These are phyloP conservation scores for Acronicta alni DNA, from an alignment of 2,888 invertebrate genomes.

Conservation along the genomic window DNA sequence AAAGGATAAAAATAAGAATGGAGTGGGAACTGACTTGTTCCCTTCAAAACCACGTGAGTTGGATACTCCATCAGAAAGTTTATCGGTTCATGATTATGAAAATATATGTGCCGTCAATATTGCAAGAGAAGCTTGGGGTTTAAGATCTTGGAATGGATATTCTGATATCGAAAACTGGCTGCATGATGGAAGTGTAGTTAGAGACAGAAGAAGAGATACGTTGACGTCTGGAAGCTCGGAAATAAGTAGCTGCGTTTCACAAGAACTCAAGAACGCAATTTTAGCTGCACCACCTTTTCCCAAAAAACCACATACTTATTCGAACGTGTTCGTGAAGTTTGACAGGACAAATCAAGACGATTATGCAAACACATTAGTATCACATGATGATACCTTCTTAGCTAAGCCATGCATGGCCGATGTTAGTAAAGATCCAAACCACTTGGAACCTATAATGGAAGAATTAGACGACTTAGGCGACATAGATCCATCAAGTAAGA, in stretches of 20 bases:
- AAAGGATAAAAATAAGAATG: constrained; percentile 82
- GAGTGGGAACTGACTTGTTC: constrained; percentile 70
- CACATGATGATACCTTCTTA: constrained; percentile 86
- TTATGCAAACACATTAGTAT: constrained; percentile 87
- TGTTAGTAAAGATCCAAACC: constrained; percentile 84
- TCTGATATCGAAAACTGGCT: constrained; percentile 91
- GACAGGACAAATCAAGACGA: constrained; percentile 83
- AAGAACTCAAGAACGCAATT: constrained; percentile 83
- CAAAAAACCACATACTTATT: constrained; percentile 82
- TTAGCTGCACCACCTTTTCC: constrained; percentile 83
- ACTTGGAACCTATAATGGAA: constrained; percentile 88
- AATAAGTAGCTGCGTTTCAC: constrained; percentile 85
- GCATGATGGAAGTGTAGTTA: constrained; percentile 90
- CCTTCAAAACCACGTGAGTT: constrained; percentile 82
- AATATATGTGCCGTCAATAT: constrained; percentile 91
- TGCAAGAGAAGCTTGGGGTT: constrained; percentile 90
- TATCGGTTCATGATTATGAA: constrained; percentile 91
- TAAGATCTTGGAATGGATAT: constrained; percentile 91
- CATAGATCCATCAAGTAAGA: constrained; percentile 77
- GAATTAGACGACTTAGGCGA: constrained; percentile 89
- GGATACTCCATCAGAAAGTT: constrained; percentile 88
- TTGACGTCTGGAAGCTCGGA: constrained; percentile 90
- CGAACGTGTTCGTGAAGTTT: constrained; percentile 84
- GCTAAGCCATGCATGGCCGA: constrained; percentile 89
- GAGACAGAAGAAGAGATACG: constrained; percentile 89